Evolutionary conservation across 2,113 vertebrate genomes (phyloP).

Genomic region (Prietella phreatophila): DNA sequence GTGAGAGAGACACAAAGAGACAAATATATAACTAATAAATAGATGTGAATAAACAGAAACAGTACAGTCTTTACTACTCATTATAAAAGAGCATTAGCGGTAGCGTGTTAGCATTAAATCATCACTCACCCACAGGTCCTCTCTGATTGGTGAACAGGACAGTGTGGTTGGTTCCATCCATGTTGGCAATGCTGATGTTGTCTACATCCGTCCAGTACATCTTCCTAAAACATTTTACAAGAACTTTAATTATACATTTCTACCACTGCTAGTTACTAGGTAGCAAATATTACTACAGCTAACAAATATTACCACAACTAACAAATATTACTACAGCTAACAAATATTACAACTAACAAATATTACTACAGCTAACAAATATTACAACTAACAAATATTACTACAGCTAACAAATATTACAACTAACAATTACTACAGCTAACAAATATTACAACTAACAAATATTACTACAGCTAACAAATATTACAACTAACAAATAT

Average conservation of each 20-base stretch:
- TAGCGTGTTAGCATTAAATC: background rate
- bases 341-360: background rate
- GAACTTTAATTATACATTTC: background rate
- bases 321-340: background rate
- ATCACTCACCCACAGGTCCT: slow-evolving; percentile 85
- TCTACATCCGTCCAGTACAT: slow-evolving; percentile 97
- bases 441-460: no score
- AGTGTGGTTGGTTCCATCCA: slow-evolving; percentile 86
- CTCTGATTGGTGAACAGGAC: slow-evolving; percentile 89
- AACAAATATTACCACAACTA: no score
- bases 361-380: background rate
- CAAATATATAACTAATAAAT: no score
- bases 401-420: background rate
- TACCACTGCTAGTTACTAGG: background rate
- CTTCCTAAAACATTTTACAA: slow-evolving; percentile 73
- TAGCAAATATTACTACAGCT: background rate
- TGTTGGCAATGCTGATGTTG: slow-evolving; percentile 94
- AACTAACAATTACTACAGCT: background rate
- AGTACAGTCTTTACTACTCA: background rate
- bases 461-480: background rate
- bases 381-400: no score
- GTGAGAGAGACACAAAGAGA: no score
- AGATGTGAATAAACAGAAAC: background rate
- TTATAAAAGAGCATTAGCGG: background rate
- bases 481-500: no score